Conservation (phyloP, 2,113 vertebrate species). For the Myiozetetes cayanensis region DNA sequence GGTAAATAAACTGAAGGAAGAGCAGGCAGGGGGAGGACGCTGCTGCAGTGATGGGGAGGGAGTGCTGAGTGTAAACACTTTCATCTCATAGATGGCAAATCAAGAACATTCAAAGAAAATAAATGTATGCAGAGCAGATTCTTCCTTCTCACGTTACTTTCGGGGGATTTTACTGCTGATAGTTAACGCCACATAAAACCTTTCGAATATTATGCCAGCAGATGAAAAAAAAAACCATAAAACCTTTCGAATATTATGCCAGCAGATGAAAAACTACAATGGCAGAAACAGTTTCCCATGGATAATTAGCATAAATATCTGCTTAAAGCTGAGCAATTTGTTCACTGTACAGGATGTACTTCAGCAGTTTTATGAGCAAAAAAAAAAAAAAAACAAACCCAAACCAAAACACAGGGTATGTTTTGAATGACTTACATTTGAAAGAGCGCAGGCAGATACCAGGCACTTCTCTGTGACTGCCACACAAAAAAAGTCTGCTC, state of each 20-base stretch:
- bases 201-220: neutral
- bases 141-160: conserved; percentile 45
- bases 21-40: neutral
- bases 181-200: conserved; percentile 51
- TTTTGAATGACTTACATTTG: conserved; percentile 54
- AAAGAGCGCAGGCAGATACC: neutral
- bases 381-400: neutral
- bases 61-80: conserved; percentile 7
- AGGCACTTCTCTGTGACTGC: neutral
- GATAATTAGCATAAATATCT: conserved; percentile 61
- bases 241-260: conserved; percentile 1
- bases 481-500: neutral
- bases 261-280: conserved; percentile 52
- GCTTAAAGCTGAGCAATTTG: conserved; percentile 56
- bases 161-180: conserved; percentile 35
- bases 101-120: conserved; percentile 56
- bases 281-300: conserved; percentile 43
- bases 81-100: conserved; percentile 32
- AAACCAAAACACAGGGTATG: neutral
- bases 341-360: conserved; percentile 40
- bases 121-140: conserved; percentile 49
- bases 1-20: conserved; percentile 48
- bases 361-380: conserved; percentile 56
- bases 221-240: conserved; percentile 60
- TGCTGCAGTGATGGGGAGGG: neutral